Evolutionary conservation across 2,888 invertebrate species (phyloP).

Genomic region (Drosophila greeni): DNA sequence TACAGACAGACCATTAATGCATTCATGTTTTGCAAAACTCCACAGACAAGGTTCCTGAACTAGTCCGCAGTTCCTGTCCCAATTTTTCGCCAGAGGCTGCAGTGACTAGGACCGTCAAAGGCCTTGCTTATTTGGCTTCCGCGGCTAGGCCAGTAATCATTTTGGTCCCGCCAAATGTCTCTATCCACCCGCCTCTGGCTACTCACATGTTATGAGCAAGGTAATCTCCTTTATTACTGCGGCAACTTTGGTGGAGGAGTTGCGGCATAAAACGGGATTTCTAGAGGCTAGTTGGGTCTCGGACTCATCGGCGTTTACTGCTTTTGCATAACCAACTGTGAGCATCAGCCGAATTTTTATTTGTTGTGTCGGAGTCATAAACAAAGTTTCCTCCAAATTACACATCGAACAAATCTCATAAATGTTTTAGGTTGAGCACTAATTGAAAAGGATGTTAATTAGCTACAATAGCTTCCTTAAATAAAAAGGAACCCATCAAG

Average conservation of each 20-base stretch:
- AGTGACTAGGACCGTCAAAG: slow-evolving; percentile 46
- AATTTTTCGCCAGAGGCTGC: slow-evolving; percentile 18
- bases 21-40: neutral
- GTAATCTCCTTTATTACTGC: slow-evolving; percentile 73
- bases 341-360: slow-evolving; percentile 69
- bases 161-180: slow-evolving; percentile 37
- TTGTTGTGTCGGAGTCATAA: slow-evolving; percentile 64
- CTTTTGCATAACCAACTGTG: slow-evolving; percentile 69
- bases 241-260: slow-evolving; percentile 61
- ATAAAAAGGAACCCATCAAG: neutral
- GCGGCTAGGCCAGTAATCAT: slow-evolving; percentile 53
- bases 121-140: slow-evolving; percentile 53
- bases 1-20: neutral
- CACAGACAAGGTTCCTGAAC: slow-evolving; percentile 1
- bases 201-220: slow-evolving; percentile 67
- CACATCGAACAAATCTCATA: slow-evolving; percentile 49
- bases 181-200: slow-evolving; percentile 23
- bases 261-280: slow-evolving; percentile 66
- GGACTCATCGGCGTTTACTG: slow-evolving; percentile 50
- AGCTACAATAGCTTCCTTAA: slow-evolving; percentile 27
- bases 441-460: slow-evolving; percentile 58
- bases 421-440: slow-evolving; percentile 48
- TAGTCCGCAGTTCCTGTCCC: slow-evolving; percentile 2
- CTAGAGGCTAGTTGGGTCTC: slow-evolving; percentile 19
- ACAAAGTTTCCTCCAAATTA: slow-evolving; percentile 67